Conservation (phyloP, 2,888 invertebrate genomes). For the Apotomis betuletana region DNA sequence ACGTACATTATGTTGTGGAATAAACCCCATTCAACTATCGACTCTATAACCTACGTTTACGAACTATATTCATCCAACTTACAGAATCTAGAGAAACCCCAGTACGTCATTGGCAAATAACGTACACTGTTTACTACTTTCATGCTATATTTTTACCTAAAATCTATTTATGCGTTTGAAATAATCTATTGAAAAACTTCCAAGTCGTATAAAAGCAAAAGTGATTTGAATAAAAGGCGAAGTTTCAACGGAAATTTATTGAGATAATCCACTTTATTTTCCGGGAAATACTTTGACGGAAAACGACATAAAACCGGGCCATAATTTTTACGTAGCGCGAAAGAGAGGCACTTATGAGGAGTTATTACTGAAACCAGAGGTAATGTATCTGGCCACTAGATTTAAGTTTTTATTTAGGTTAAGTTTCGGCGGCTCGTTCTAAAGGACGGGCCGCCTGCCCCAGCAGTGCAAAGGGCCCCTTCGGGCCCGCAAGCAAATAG, state of each 20-base stretch:
- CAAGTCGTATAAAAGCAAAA: constrained; percentile 33
- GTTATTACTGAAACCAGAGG: too few relatives aligned
- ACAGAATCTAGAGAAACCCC: background rate
- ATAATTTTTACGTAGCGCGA: constrained; percentile 22
- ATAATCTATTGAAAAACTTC: constrained; percentile 33
- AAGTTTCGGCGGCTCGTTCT: too few relatives aligned
- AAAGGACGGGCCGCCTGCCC: too few relatives aligned
- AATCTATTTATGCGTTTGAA: constrained; percentile 15
- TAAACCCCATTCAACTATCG: background rate
- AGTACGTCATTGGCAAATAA: constrained; percentile 23
- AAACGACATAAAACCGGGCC: constrained; percentile 18
- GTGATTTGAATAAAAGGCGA: constrained; percentile 37
- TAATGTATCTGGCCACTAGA: too few relatives aligned
- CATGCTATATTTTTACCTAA: constrained; percentile 18
- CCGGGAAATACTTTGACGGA: constrained; percentile 30
- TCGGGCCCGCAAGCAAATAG: too few relatives aligned
- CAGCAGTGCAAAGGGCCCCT: too few relatives aligned
- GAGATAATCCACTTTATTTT: constrained; percentile 35
- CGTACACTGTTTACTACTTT: constrained; percentile 27
- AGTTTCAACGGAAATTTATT: constrained; percentile 35
- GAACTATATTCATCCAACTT: background rate
- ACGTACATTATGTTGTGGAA: constrained; percentile 17
- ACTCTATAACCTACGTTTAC: constrained; percentile 6
- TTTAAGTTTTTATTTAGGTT: too few relatives aligned
- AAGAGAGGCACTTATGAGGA: constrained; percentile 25